Conservation (phyloP, 1,140 invertebrate genomes). For the Lysiphlebus fabarum region DNA sequence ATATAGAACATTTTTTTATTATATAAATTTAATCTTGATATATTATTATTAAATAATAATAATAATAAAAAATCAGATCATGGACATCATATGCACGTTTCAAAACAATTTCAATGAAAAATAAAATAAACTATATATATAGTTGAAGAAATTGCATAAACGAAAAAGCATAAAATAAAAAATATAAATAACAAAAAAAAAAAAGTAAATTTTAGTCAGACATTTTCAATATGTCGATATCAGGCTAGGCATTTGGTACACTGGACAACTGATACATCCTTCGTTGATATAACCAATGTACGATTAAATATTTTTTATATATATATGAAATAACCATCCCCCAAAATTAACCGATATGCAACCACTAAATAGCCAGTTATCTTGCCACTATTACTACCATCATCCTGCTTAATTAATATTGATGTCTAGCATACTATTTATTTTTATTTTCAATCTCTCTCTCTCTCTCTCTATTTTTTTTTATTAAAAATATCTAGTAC, state of each 20-base stretch:
- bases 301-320: conserved; percentile 27
- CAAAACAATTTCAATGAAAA: too few relatives aligned
- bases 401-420: conserved; percentile 50
- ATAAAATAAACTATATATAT: conserved; percentile 1
- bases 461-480: conserved; percentile 29
- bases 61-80: too few relatives aligned
- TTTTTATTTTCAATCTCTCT: conserved; percentile 33
- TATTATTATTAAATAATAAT: too few relatives aligned
- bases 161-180: conserved; percentile 10
- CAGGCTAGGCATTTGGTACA: conserved; percentile 37
- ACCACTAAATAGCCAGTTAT: conserved; percentile 50
- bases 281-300: conserved; percentile 29
- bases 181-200: conserved; percentile 6
- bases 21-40: too few relatives aligned
- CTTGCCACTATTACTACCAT: conserved; percentile 32
- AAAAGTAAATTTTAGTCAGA: conserved; percentile 31
- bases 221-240: conserved; percentile 55
- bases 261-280: conserved; percentile 48
- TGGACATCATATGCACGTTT: too few relatives aligned
- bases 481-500: conserved; percentile 21
- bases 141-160: conserved; percentile 3
- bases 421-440: conserved; percentile 39
- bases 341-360: conserved; percentile 26
- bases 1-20: too few relatives aligned
- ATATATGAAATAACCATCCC: background rate